Percentiles rank a stretch among this genome's conserved stretches.
phyloP scores from a whole-genome alignment of 2,888 invertebrate species.

The Fragum sueziense region DNA sequence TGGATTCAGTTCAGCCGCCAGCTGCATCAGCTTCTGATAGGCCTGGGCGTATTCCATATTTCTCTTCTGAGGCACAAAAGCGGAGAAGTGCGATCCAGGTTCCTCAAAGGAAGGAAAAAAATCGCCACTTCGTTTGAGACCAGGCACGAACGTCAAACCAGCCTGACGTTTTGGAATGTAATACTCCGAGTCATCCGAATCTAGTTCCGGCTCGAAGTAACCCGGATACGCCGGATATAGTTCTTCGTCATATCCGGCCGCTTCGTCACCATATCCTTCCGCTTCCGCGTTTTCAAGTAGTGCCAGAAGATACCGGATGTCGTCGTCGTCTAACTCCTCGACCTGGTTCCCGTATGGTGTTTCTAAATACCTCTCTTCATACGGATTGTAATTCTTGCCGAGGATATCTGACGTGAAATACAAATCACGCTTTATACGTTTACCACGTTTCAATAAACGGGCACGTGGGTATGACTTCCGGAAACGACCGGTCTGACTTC shows the following conservation, averaged over 20 bases:
- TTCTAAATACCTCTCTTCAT: slow-evolving; percentile 21
- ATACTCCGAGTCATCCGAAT: slow-evolving; percentile 45
- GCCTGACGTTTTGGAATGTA: slow-evolving; percentile 59
- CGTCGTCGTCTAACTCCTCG: slow-evolving; percentile 32
- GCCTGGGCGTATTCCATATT: slow-evolving; percentile 51
- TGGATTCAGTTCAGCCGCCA: slow-evolving; percentile 53
- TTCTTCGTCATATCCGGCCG: slow-evolving; percentile 24
- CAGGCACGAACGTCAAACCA: slow-evolving; percentile 57
- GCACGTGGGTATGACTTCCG: slow-evolving; percentile 6
- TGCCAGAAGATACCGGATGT: slow-evolving; percentile 18
- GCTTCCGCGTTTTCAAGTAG: slow-evolving; percentile 31
- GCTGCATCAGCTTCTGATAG: slow-evolving; percentile 60
- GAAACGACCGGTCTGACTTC: slow-evolving; percentile 28
- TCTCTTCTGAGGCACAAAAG: slow-evolving; percentile 63
- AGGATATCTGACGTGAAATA: slow-evolving; percentile 29
- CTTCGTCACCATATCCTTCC: slow-evolving; percentile 17
- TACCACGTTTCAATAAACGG: slow-evolving; percentile 44
- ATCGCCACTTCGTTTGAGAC: slow-evolving; percentile 57
- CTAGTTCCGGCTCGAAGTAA: slow-evolving; percentile 18
- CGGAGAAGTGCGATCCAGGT: slow-evolving; percentile 59
- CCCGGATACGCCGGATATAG: slow-evolving; percentile 25
- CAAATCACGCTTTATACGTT: slow-evolving; percentile 49
- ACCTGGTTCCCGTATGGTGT: slow-evolving; percentile 27
- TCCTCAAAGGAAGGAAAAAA: slow-evolving; percentile 64
- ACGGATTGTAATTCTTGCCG: slow-evolving; percentile 25